phyloP scores from a whole-genome alignment of 2,797 vertebrate genomes.

The Lutjanus argentimaculatus region DNA sequence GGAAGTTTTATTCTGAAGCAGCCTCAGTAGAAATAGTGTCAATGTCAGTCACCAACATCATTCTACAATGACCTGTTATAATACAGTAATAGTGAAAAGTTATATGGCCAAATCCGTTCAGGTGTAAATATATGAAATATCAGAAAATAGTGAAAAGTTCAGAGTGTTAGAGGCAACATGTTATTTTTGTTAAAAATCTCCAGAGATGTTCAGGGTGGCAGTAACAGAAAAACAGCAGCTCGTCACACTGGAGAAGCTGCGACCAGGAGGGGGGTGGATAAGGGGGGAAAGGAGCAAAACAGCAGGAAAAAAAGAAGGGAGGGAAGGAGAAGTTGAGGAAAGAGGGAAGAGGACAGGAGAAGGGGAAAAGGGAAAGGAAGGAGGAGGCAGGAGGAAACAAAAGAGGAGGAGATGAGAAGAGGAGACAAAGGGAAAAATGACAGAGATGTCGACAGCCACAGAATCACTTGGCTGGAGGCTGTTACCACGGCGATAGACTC shows the following conservation, averaged over 20 bases:
- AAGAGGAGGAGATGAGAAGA: neutral
- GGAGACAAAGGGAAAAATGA: constrained; percentile 33
- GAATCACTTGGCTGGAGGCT: constrained; percentile 60
- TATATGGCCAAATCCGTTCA: too few species aligned
- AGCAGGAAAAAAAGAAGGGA: neutral
- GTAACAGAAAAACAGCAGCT: too few species aligned
- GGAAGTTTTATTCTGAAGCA: too few species aligned
- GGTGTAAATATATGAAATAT: too few species aligned
- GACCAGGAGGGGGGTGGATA: neutral
- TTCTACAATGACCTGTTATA: too few species aligned
- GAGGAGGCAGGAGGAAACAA: neutral
- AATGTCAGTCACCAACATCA: too few species aligned
- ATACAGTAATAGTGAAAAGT: too few species aligned
- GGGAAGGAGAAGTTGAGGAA: neutral
- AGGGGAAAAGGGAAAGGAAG: neutral
- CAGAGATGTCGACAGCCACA: constrained; percentile 40
- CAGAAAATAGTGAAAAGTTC: too few species aligned
- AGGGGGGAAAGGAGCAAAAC: neutral
- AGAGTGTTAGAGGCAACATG: too few species aligned
- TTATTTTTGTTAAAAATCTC: too few species aligned
- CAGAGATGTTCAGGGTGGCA: too few species aligned
- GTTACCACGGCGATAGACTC: constrained; percentile 73
- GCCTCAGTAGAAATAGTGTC: too few species aligned
- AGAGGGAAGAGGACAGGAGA: neutral
- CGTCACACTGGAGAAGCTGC: neutral